These are phyloP conservation scores for Sardina pilchardus DNA, from an alignment of 2,113 vertebrate genomes.

Conservation along the genomic window DNA sequence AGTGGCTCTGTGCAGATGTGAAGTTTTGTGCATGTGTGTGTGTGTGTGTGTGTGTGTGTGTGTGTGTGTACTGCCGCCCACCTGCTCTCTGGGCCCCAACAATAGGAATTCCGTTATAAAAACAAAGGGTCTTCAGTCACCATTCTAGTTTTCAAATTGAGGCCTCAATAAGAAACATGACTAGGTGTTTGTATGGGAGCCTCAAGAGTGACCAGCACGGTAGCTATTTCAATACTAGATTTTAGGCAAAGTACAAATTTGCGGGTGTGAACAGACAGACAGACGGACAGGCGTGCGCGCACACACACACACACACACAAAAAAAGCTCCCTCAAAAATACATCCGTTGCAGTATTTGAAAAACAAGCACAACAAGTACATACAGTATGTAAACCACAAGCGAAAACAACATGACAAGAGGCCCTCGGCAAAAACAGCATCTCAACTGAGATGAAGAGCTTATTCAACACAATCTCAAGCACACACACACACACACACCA, in stretches of 20 bases:
- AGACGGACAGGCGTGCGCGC: too few relatives aligned
- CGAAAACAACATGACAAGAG: not conserved
- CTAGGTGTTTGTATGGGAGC: not conserved
- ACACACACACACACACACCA: not conserved
- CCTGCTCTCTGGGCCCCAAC: not conserved
- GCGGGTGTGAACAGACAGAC: not conserved
- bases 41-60: slow-evolving; percentile 35
- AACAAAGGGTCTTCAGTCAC: not conserved
- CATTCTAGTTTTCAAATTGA: not conserved
- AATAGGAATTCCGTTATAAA: not conserved
- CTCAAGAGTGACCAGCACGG: not conserved
- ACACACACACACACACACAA: too few relatives aligned
- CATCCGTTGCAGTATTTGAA: not conserved
- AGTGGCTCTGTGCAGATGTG: slow-evolving; percentile 63
- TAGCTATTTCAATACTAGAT: not conserved
- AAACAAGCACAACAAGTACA: not conserved
- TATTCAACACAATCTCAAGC: not conserved
- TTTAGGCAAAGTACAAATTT: not conserved
- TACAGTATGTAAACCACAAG: not conserved
- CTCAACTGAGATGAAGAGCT: not conserved
- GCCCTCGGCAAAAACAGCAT: not conserved
- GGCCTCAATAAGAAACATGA: not conserved
- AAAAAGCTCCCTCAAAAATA: too few relatives aligned
- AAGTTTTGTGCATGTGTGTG: slow-evolving; percentile 59
- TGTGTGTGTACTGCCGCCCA: not conserved